Conservation (phyloP, 30 jellyfish, hydroid and myxozoan species). For the Cassiopea xamachana region DNA sequence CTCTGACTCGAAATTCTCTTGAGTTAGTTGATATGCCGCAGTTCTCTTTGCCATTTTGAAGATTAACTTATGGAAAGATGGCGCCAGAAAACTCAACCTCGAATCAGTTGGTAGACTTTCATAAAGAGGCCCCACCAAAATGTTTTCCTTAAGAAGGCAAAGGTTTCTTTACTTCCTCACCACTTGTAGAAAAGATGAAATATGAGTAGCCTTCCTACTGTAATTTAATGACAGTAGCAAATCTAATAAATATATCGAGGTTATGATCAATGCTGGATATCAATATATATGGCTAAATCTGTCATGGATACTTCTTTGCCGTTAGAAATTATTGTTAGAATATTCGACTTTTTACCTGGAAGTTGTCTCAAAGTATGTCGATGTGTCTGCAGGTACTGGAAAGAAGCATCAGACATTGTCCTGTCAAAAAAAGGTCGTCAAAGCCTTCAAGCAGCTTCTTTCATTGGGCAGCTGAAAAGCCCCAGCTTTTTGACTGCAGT, state of each 20-base stretch:
- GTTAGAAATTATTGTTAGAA: constrained; percentile 27
- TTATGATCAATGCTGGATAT: no score
- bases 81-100: background rate
- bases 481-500: background rate
- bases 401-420: constrained; percentile 14
- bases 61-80: background rate
- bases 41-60: constrained; percentile 73
- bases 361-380: background rate
- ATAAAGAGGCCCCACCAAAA: background rate
- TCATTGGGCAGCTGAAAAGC: background rate
- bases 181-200: no score
- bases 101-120: background rate
- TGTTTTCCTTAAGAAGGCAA: no score
- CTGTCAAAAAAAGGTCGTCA: constrained; percentile 8
- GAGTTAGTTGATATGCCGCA: constrained; percentile 87
- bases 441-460: constrained; percentile 4
- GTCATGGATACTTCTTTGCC: background rate
- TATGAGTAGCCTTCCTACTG: no score
- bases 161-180: no score
- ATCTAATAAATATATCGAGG: no score
- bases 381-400: constrained; percentile 47
- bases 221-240: no score
- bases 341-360: constrained; percentile 47
- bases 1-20: constrained; percentile 85
- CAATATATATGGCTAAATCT: no score